A percentile compares a stretch with the other conserved stretches of the same genome.
Conservation (phyloP, 2,113 vertebrate species). For the Sebastes schlegelii region DNA sequence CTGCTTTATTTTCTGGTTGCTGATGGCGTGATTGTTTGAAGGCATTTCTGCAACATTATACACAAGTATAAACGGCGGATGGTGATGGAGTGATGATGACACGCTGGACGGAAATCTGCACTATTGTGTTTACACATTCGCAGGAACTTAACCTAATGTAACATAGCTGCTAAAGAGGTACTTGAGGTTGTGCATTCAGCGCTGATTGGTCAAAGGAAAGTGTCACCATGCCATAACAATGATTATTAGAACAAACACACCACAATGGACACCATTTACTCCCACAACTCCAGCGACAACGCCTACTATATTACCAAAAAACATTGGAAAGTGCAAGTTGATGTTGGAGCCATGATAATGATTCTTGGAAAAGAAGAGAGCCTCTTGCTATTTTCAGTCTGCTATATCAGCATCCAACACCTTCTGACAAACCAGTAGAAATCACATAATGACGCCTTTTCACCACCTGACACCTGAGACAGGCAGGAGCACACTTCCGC, state of each 20-base stretch:
- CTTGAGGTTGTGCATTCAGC: no score
- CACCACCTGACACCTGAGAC: not conserved
- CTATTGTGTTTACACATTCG: no score
- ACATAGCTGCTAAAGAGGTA: no score
- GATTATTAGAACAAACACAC: no score
- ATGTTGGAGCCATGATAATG: not conserved
- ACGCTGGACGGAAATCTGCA: not conserved
- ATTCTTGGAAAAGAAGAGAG: not conserved
- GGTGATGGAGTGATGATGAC: not conserved
- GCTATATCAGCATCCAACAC: no score
- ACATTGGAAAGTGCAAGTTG: not conserved
- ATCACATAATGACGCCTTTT: not conserved
- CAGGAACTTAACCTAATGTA: no score
- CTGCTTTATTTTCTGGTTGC: conserved; percentile 27
- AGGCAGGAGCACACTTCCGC: not conserved
- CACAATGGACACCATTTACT: no score
- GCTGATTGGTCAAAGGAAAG: no score
- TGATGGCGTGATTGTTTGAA: conserved; percentile 7
- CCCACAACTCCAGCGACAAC: no score
- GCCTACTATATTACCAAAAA: not conserved
- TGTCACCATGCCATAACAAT: no score
- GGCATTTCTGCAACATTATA: conserved; percentile 21
- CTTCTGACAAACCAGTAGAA: not conserved
- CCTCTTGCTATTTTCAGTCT: not conserved
- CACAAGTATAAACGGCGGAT: not conserved